Base-by-base conservation (phyloP, 2,113 vertebrate species). In the Percina caprodes region DNA sequence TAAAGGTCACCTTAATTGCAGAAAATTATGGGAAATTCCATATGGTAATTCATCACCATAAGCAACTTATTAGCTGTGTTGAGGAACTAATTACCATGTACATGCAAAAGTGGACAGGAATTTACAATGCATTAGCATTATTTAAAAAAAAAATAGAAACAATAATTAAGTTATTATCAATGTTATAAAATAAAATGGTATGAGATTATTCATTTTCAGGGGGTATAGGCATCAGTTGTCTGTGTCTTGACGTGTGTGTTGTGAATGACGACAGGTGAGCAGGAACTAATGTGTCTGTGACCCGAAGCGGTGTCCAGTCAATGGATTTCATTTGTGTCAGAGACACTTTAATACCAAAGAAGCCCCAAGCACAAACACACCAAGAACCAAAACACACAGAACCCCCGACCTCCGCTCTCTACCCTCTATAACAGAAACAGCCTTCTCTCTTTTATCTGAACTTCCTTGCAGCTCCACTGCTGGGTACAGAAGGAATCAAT, bases 1-100 rank as follows among this genome's bases (percentile, higher is more conserved):
- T 48, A 90, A 90, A 91, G 87, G 91, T 92, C 85, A 84, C 60
- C 56, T 67, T 91, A 91, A 92, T 88, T 88, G 85, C 76, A 69
- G 18, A 33, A 87, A 86, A 83, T 83, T 73, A 65, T 58, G 86
- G 60, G 33, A 77, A 79, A 80, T 81, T 87, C 80, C 74, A 77
- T 63, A 83, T 85, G 81, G 84, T 82, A 88, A 92, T 93, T 85
- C 73, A 87, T 92, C 89, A 84, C 67, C 82, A 74, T 90, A 78
- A 85, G 82, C 75, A 76, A 84, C 77, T 82, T 73, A 16, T 24
- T 81, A 71, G 74, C 52, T 69, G 23, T 3, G 23, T 63, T 63
- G 66, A 45, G 54, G 19, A 84, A 66, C 77, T 86, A 87, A 90
- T 81, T 80, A 89, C 81, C 51, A 51, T 39, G 56, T 21, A 48